phyloP scores from a whole-genome alignment of 1,140 invertebrate genomes.

The Drosophila hydei region DNA sequence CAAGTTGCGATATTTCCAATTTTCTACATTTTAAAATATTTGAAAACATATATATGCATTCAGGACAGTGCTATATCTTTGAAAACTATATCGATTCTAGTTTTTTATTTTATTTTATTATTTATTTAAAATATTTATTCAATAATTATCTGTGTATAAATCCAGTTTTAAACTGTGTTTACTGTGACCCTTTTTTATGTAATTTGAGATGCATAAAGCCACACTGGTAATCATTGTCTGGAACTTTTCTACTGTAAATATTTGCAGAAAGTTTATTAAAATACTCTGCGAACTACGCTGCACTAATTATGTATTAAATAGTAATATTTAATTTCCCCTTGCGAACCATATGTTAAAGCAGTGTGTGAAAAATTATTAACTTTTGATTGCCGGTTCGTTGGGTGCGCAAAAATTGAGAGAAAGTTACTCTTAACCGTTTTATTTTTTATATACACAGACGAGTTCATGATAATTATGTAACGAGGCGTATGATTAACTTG shows the following conservation, averaged over 20 bases:
- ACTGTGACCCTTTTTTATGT: too few relatives aligned
- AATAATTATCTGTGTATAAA: too few relatives aligned
- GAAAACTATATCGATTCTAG: too few relatives aligned
- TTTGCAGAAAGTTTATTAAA: conserved; percentile 58
- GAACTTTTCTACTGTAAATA: conserved; percentile 66
- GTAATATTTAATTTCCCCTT: conserved; percentile 37
- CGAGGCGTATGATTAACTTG: conserved; percentile 17
- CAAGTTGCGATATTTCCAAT: not conserved
- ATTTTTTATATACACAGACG: not conserved
- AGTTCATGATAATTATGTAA: conserved; percentile 10
- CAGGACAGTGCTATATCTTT: not conserved
- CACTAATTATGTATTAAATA: conserved; percentile 63
- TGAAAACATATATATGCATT: too few relatives aligned
- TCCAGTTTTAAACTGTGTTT: too few relatives aligned
- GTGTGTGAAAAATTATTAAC: conserved; percentile 57
- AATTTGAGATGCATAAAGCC: not conserved
- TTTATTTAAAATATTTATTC: too few relatives aligned
- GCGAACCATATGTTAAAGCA: conserved; percentile 39
- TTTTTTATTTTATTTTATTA: too few relatives aligned
- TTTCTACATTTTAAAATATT: too few relatives aligned
- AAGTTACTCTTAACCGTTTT: not conserved
- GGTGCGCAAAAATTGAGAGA: conserved; percentile 16
- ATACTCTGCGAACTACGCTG: conserved; percentile 25
- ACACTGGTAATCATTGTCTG: conserved; percentile 7
- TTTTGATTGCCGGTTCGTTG: conserved; percentile 52